These are phyloP conservation scores for Trissolcus japonicus DNA, from an alignment of 2,888 invertebrate species.

Conservation along the genomic window DNA sequence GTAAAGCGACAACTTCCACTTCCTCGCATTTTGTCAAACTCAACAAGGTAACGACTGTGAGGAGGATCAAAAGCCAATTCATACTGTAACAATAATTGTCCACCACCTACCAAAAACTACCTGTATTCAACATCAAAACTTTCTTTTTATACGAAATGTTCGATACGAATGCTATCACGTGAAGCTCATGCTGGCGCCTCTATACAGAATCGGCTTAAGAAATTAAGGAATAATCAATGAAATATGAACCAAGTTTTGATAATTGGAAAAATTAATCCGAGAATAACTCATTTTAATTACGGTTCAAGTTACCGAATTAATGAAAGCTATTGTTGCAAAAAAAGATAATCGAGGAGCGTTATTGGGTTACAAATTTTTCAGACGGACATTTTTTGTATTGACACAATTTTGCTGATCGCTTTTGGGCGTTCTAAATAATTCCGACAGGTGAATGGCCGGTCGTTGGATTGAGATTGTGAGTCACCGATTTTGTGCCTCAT, in stretches of 20 bases:
- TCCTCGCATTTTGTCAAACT: not conserved
- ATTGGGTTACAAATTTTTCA: no score
- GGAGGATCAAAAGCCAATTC: not conserved
- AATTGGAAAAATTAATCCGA: not conserved
- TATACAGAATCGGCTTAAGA: conserved; percentile 3
- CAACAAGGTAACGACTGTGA: not conserved
- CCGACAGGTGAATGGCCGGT: conserved; percentile 7
- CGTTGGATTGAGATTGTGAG: not conserved
- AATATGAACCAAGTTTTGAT: not conserved
- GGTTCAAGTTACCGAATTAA: not conserved
- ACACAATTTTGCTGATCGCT: conserved; percentile 3
- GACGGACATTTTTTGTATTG: not conserved
- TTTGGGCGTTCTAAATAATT: not conserved
- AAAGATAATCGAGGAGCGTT: no score
- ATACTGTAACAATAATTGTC: not conserved
- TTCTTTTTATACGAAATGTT: conserved; percentile 58
- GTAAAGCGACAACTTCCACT: conserved; percentile 2
- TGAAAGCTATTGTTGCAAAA: no score
- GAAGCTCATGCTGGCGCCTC: conserved; percentile 8
- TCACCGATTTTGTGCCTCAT: conserved; percentile 4
- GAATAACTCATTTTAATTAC: not conserved
- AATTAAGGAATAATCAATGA: not conserved
- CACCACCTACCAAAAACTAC: not conserved
- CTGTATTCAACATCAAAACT: conserved; percentile 27
- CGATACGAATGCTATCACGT: conserved; percentile 13